These are phyloP conservation scores for Pelmatolapia mariae DNA, from an alignment of 2,113 vertebrate genomes.

Conservation along the genomic window DNA sequence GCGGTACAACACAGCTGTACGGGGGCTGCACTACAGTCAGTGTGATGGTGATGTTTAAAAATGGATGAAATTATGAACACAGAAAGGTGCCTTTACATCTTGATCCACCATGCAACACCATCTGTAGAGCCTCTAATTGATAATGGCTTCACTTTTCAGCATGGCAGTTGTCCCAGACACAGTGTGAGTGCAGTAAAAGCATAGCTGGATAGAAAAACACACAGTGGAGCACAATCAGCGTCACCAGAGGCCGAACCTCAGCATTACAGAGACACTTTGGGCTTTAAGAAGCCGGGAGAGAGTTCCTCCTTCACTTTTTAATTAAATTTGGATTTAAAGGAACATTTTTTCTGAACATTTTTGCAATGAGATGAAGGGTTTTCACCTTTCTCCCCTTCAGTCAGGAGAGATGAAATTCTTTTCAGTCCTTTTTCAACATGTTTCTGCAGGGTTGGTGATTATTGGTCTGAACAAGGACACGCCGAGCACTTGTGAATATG, in stretches of 20 bases:
- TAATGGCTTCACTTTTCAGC: background rate
- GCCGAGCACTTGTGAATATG: background rate
- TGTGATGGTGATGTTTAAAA: background rate
- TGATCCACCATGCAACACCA: rapidly evolving
- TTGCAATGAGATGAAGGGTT: background rate
- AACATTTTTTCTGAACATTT: background rate
- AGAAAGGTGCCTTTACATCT: background rate
- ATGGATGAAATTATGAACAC: background rate
- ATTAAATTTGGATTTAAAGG: background rate
- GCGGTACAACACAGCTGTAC: background rate
- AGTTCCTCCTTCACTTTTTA: background rate
- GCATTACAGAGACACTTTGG: rapidly evolving
- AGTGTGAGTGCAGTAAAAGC: background rate
- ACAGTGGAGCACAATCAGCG: rapidly evolving
- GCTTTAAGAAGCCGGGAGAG: background rate
- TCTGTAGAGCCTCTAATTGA: background rate
- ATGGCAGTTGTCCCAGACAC: background rate
- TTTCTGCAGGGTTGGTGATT: background rate
- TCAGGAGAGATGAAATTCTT: background rate
- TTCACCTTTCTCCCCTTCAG: background rate
- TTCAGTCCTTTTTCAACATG: background rate
- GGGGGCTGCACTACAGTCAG: background rate
- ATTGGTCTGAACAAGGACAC: background rate
- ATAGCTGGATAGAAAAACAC: background rate
- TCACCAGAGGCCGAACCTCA: background rate